Conservation (phyloP, 2,888 invertebrate genomes). For the Andrena flavipes region DNA sequence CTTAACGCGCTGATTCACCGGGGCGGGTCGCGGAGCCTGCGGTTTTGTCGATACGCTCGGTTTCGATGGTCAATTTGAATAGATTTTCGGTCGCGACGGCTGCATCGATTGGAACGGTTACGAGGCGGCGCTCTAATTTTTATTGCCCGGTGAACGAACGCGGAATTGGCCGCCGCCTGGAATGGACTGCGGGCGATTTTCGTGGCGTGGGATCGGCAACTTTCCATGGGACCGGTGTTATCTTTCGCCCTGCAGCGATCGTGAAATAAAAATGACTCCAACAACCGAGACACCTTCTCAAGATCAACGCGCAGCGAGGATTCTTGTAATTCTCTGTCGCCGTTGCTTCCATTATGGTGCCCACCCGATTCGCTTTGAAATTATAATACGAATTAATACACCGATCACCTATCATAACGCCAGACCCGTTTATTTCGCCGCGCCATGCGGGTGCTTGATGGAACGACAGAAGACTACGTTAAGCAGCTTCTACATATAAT, state of each 20-base stretch:
- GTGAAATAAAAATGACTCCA: not conserved
- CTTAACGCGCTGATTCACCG: slow-evolving; percentile 37
- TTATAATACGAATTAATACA: too few relatives aligned
- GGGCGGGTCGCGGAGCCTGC: slow-evolving; percentile 26
- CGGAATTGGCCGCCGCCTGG: slow-evolving; percentile 39
- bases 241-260: not conserved
- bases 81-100: slow-evolving; percentile 53
- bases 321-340: too few relatives aligned
- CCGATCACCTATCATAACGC: too few relatives aligned
- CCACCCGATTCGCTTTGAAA: too few relatives aligned
- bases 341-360: too few relatives aligned
- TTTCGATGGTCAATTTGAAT: slow-evolving; percentile 42
- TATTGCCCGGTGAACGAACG: slow-evolving; percentile 54
- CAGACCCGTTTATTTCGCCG: too few relatives aligned
- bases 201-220: slow-evolving; percentile 28
- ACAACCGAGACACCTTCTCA: not conserved
- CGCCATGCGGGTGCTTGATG: too few relatives aligned
- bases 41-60: slow-evolving; percentile 33
- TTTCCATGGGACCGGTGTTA: slow-evolving; percentile 10
- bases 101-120: slow-evolving; percentile 52
- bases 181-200: slow-evolving; percentile 31
- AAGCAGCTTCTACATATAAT: not conserved
- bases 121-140: slow-evolving; percentile 54
- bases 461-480: too few relatives aligned
- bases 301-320: not conserved